Conservation (phyloP, 1,140 invertebrate genomes). For the Centruroides vittatus region DNA sequence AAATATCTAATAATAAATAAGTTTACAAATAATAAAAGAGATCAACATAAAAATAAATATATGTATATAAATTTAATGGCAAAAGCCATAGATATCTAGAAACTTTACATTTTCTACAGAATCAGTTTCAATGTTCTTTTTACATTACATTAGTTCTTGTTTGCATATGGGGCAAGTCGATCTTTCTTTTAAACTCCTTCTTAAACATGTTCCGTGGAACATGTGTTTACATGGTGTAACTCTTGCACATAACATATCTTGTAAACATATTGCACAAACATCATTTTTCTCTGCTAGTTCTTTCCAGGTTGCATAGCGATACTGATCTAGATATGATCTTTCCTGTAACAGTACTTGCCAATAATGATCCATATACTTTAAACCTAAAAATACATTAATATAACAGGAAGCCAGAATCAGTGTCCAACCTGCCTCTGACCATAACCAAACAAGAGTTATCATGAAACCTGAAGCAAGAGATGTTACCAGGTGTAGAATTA, state of each 20-base stretch:
- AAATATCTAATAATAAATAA: no score
- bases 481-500: conserved; percentile 40
- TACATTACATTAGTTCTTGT: conserved; percentile 28
- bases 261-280: conserved; percentile 57
- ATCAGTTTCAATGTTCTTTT: no score
- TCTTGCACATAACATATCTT: conserved; percentile 44
- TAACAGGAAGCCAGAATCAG: conserved; percentile 44
- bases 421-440: conserved; percentile 12
- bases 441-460: conserved; percentile 12
- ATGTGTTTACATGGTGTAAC: conserved; percentile 59
- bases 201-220: conserved; percentile 57
- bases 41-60: no score
- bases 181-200: conserved; percentile 49
- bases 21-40: no score
- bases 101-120: no score
- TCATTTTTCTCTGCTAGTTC: conserved; percentile 53
- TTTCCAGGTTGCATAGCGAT: conserved; percentile 44
- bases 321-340: conserved; percentile 41
- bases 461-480: conserved; percentile 31
- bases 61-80: no score
- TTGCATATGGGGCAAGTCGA: conserved; percentile 56
- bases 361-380: conserved; percentile 41
- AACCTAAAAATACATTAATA: conserved; percentile 48
- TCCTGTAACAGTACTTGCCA: conserved; percentile 40
- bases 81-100: no score